Conservation (phyloP, 2,113 vertebrate species). For the Oreochromis niloticus region DNA sequence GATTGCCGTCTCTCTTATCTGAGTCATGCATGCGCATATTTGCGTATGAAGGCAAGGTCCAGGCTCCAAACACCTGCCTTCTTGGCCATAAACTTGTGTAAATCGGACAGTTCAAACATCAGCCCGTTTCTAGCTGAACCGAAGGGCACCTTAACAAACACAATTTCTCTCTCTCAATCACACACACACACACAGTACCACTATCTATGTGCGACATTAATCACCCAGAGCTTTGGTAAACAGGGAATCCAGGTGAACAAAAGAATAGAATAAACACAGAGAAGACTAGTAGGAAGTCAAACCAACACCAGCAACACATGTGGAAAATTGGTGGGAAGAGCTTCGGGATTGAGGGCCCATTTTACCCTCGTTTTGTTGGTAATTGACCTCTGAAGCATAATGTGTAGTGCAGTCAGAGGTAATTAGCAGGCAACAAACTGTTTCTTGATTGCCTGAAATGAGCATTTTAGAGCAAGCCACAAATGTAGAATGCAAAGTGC, state of each 20-base stretch:
- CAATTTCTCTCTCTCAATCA: not conserved
- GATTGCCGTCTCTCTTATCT: constrained; percentile 41
- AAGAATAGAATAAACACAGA: constrained; percentile 50
- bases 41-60: constrained; percentile 74
- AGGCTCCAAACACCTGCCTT: constrained; percentile 80
- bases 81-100: constrained; percentile 67
- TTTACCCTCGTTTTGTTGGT: constrained; percentile 81
- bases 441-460: constrained; percentile 93
- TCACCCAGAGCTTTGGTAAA: constrained; percentile 90
- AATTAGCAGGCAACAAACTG: constrained; percentile 91
- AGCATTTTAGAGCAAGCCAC: constrained; percentile 88
- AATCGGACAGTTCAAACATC: constrained; percentile 89
- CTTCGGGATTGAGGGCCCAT: constrained; percentile 65
- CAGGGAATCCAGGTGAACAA: constrained; percentile 73
- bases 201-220: constrained; percentile 80
- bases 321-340: constrained; percentile 77
- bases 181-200: not conserved
- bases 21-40: constrained; percentile 2
- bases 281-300: constrained; percentile 77
- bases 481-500: constrained; percentile 83
- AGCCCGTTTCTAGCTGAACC: constrained; percentile 68
- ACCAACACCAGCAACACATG: constrained; percentile 83
- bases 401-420: constrained; percentile 91
- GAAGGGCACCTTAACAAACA: constrained; percentile 74
- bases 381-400: constrained; percentile 96